phyloP scores from a whole-genome alignment of 2,113 vertebrate genomes.

The Microcebus lehilahytsara region DNA sequence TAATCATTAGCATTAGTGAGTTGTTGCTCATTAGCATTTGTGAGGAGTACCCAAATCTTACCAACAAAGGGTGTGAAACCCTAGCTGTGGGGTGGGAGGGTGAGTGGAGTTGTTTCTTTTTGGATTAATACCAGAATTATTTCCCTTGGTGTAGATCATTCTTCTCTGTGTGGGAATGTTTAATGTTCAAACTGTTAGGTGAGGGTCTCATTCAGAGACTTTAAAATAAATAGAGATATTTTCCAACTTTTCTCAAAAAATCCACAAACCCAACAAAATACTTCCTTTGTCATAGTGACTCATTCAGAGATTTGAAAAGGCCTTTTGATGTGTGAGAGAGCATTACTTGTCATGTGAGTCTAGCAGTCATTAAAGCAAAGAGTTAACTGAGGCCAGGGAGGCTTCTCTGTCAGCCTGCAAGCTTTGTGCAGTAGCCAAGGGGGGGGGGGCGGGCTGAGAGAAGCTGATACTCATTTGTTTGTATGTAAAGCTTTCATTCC shows the following conservation, averaged over 20 bases:
- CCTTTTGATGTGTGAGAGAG: neutral
- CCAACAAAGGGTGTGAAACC: conserved; percentile 54
- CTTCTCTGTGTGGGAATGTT: conserved; percentile 59
- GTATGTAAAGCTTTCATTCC: conserved; percentile 61
- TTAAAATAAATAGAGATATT: neutral
- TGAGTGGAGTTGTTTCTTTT: neutral
- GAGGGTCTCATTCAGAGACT: neutral
- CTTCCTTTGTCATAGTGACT: conserved; percentile 21
- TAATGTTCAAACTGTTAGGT: conserved; percentile 40
- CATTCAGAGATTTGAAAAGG: conserved; percentile 50
- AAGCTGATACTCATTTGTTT: conserved; percentile 50
- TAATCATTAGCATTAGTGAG: conserved; percentile 63
- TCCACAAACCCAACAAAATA: neutral
- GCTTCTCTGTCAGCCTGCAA: conserved; percentile 30
- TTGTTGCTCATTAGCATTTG: conserved; percentile 68
- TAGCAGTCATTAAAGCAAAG: neutral
- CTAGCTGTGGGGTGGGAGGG: neutral
- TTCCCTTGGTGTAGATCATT: conserved; percentile 46
- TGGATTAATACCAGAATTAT: conserved; percentile 58
- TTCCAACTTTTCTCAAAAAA: neutral
- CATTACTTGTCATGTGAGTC: neutral
- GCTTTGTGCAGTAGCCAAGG: conserved; percentile 39
- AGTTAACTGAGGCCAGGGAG: conserved; percentile 33
- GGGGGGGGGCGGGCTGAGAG: conserved; percentile 23
- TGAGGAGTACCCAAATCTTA: conserved; percentile 48